Base-by-base conservation (phyloP, 2,888 invertebrate species). In the Priocnemis perturbator region DNA sequence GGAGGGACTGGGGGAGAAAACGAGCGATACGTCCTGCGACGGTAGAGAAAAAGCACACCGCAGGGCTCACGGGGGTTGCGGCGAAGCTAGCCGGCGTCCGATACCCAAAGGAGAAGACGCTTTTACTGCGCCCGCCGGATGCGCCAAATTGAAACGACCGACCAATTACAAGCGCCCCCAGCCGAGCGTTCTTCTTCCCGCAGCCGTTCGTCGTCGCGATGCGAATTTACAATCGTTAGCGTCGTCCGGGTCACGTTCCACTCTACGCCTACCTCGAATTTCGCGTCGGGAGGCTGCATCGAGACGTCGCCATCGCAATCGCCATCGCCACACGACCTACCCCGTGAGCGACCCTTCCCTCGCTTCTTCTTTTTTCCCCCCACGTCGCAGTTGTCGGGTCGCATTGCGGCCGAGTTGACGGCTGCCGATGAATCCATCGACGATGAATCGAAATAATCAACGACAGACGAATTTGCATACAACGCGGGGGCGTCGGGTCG, bases 361-460 rank as follows among this genome's bases (percentile, higher is more conserved):
- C 26, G 50, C 57, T 21, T 17, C 30, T 53, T 44, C 30, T 53
- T 45, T 23, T 37, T n/a, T 2, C 2, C 48, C 14, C 7, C n/a
- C 23, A 14, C 56, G 21, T 30, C 55, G 15, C 21, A 17, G 55
- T 21, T 23, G 58, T 19, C 63, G 37, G 14, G 37, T 37, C 37
- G 37, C 4, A 37, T 37, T 11, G 67, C 64, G 60, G 64, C 48
- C 61, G 47, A 5, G 64, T 26, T 17, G 52, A 60, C 61, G 47
- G 67, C 26, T 17, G 45, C 44, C 55, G 67, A 67, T 59, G 67
- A 67, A 67, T 64, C 60, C 60, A 56, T 57, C 59, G 56, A 47
- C 67, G 67, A 67, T 79, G 78, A 79, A 79, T 79, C 66, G 78
- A 77, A 79, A 79, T 79, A 79, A 79, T 79, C 77, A 78, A 74